These are phyloP conservation scores for Garra rufa DNA, from an alignment of 2,113 vertebrate genomes.

Conservation along the genomic window DNA sequence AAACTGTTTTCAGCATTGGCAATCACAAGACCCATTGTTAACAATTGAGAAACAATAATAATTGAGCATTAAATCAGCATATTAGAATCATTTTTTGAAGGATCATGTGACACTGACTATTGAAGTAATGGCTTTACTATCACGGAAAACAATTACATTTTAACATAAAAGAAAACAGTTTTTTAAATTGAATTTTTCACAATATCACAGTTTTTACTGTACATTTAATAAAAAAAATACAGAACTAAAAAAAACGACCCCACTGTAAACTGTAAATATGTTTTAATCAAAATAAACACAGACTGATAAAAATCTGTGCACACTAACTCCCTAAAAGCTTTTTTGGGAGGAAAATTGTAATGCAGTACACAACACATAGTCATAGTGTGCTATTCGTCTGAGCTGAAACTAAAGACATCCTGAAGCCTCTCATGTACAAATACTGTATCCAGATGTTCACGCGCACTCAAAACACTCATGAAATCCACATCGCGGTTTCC, in stretches of 20 bases:
- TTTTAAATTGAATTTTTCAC: not conserved
- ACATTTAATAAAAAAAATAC: not conserved
- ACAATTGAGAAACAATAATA: too few species aligned
- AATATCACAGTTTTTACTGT: not conserved
- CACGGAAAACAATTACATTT: not conserved
- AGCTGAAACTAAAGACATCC: slow-evolving; percentile 10
- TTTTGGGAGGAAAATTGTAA: not conserved
- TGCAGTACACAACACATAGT: not conserved
- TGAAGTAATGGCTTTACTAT: not conserved
- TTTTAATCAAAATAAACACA: not conserved
- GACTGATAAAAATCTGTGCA: not conserved
- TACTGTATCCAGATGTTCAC: slow-evolving; percentile 56
- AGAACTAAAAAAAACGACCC: not conserved
- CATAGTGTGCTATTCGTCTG: not conserved
- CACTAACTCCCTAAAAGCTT: not conserved
- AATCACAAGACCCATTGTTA: too few species aligned
- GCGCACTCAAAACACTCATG: slow-evolving; percentile 57
- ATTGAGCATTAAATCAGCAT: not conserved
- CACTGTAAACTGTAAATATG: not conserved
- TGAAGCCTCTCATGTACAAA: slow-evolving; percentile 5
- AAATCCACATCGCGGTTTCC: slow-evolving; percentile 64
- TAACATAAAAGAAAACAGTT: not conserved
- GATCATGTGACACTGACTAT: not conserved
- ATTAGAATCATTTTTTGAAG: not conserved
- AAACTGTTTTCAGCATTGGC: too few species aligned